phyloP scores from a whole-genome alignment of 2,113 vertebrate species.

The Austrofundulus limnaeus region DNA sequence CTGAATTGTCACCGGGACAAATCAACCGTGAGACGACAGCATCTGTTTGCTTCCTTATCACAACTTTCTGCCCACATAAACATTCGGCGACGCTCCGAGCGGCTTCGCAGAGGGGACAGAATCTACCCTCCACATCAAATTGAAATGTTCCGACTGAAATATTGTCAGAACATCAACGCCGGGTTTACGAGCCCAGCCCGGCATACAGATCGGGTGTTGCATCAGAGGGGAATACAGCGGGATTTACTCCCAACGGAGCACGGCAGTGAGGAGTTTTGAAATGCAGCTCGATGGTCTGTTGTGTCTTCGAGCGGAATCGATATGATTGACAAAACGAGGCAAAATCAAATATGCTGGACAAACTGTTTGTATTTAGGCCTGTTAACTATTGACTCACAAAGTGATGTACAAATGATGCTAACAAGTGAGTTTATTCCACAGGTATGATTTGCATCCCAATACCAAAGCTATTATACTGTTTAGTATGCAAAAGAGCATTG shows the following conservation, averaged over 20 bases:
- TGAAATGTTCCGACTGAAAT: constrained; percentile 74
- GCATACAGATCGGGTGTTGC: constrained; percentile 64
- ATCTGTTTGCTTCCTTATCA: constrained; percentile 70
- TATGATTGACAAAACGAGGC: constrained; percentile 2
- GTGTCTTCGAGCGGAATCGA: constrained; percentile 37
- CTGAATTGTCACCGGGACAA: constrained; percentile 67
- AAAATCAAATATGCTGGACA: constrained; percentile 3
- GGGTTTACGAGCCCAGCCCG: constrained; percentile 47
- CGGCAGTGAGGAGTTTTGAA: constrained; percentile 38
- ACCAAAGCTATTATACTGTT: neutral
- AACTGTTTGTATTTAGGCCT: constrained; percentile 6
- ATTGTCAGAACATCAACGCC: constrained; percentile 62
- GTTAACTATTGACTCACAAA: neutral
- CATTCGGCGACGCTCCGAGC: constrained; percentile 49
- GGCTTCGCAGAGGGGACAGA: constrained; percentile 54
- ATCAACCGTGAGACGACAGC: constrained; percentile 58
- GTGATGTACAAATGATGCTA: neutral
- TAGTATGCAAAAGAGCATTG: neutral
- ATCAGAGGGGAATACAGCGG: constrained; percentile 46
- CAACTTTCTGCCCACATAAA: constrained; percentile 54
- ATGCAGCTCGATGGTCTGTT: constrained; percentile 17
- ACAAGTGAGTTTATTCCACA: neutral
- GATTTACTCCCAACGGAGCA: constrained; percentile 6
- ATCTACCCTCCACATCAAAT: constrained; percentile 72
- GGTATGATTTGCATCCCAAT: neutral